Evolutionary conservation across 2,113 vertebrate genomes (phyloP).

Genomic region (Mustela nigripes): DNA sequence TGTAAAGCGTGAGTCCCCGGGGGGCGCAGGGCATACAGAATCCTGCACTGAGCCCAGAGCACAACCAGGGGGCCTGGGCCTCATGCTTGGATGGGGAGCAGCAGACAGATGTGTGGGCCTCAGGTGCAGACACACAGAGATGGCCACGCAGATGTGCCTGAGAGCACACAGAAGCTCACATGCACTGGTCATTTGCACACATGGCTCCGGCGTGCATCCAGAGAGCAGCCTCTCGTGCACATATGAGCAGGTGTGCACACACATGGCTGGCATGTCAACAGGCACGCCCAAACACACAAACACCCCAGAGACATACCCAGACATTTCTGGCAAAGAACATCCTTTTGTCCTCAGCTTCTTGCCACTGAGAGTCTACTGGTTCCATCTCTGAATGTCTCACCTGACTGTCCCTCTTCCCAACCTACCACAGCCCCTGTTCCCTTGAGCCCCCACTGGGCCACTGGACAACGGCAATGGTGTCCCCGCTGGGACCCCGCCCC

Average conservation of each 20-base stretch:
- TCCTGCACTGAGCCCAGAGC: not conserved
- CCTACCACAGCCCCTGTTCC: not conserved
- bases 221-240: not conserved
- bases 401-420: not conserved
- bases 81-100: not conserved
- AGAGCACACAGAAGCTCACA: not conserved
- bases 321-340: not conserved
- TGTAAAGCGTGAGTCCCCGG: not conserved
- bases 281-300: not conserved
- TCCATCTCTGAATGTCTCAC: not conserved
- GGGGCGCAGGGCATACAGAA: not conserved
- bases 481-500: not conserved
- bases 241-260: fast-evolving
- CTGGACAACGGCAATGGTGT: not conserved
- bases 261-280: fast-evolving
- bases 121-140: not conserved
- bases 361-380: not conserved
- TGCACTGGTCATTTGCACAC: fast-evolving
- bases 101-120: not conserved
- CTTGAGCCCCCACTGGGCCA: not conserved
- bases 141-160: not conserved
- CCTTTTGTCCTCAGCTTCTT: not conserved
- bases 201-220: not conserved
- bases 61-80: not conserved
- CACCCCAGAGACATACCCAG: not conserved